Percentiles rank a stretch among this genome's conserved stretches.
These are phyloP conservation scores for Mesorhabditis sp. DNA, from an alignment of 2,888 invertebrate genomes.

Conservation along the genomic window DNA sequence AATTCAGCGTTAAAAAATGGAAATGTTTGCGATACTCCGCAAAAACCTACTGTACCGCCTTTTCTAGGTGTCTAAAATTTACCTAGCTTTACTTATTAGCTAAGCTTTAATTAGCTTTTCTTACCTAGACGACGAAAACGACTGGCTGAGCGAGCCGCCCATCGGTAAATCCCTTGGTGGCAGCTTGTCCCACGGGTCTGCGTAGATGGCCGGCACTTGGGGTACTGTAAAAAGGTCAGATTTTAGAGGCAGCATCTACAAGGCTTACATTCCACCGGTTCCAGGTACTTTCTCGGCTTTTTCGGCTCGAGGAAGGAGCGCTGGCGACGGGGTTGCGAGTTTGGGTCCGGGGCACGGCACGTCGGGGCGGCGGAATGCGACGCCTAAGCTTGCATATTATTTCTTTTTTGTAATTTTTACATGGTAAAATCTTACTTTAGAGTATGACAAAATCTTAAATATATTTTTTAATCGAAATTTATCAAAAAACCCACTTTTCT, in stretches of 20 bases:
- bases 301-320: background rate
- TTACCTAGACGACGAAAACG: background rate
- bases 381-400: background rate
- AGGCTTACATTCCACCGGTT: background rate
- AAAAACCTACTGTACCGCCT: too few species aligned
- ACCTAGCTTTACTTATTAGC: too few species aligned
- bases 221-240: conserved; percentile 4
- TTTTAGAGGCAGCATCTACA: background rate
- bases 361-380: conserved; percentile 6
- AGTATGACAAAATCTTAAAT: background rate
- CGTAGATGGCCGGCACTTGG: background rate
- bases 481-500: background rate
- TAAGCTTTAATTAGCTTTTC: background rate
- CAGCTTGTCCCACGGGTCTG: background rate
- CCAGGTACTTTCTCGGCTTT: background rate
- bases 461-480: background rate
- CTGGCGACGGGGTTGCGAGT: background rate
- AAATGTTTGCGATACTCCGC: too few species aligned
- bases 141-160: conserved; percentile 8
- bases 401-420: background rate
- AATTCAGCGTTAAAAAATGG: too few species aligned
- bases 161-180: background rate
- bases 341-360: background rate
- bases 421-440: background rate
- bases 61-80: too few species aligned